These are phyloP conservation scores for Leptinotarsa peninsularis DNA, from an alignment of 2,888 invertebrate species.

Conservation along the genomic window DNA sequence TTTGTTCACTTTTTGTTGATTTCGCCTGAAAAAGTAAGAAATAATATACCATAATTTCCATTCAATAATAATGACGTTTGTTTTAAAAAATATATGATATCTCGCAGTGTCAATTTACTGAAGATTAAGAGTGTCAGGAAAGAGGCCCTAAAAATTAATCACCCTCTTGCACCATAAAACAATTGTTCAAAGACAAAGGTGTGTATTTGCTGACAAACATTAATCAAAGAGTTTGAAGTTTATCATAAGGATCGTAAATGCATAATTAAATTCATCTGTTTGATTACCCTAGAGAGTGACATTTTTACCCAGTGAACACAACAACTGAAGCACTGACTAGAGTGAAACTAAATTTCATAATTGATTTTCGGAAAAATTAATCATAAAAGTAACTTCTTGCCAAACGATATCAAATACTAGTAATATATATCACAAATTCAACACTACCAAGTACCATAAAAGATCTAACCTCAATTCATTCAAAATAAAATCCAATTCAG, in stretches of 20 bases:
- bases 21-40: too few relatives aligned
- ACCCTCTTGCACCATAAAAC: background rate
- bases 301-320: background rate
- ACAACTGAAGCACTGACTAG: background rate
- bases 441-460: too few relatives aligned
- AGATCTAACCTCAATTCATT: too few relatives aligned
- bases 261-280: background rate
- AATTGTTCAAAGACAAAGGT: background rate
- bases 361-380: too few relatives aligned
- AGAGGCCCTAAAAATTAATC: background rate
- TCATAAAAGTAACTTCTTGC: too few relatives aligned
- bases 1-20: too few relatives aligned
- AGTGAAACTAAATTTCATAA: too few relatives aligned
- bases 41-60: too few relatives aligned
- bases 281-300: background rate
- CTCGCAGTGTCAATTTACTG: slow-evolving; percentile 7
- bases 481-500: too few relatives aligned
- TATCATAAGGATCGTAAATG: slow-evolving; percentile 5
- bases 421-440: too few relatives aligned
- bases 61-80: background rate
- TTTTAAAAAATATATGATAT: background rate
- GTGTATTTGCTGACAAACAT: background rate
- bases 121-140: background rate
- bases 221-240: background rate
- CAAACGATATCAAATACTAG: too few relatives aligned